Base-by-base conservation (phyloP, 2,888 invertebrate genomes). In the Holacanthella duospinosa region DNA sequence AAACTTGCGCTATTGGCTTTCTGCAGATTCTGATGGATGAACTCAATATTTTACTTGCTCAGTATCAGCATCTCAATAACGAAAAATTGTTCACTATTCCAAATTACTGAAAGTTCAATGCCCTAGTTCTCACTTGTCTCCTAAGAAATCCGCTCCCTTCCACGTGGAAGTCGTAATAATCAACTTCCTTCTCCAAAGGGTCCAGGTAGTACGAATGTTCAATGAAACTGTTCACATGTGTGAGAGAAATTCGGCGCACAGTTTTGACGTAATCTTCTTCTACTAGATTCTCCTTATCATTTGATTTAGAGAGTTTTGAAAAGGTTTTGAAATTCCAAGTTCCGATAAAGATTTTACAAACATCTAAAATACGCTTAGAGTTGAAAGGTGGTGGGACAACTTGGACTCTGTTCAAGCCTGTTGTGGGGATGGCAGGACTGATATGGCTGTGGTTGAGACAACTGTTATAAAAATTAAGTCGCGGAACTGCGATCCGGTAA, bases 101-200 rank as follows among this genome's bases (percentile, higher is more conserved):
- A n/a, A n/a, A n/a, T n/a, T n/a, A n/a, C n/a, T n/a, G n/a, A n/a
- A n/a, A n/a, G n/a, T n/a, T n/a, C n/a, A n/a, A n/a, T n/a, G n/a
- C n/a, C n/a, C n/a, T n/a, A n/a, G n/a, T n/a, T 43, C 24, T 9
- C 62, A 71, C 71, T 62, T 72, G 72, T 61, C 69, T 43, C 26
- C 70, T 59, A 27, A 72, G 53, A 60, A 72, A 72, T 55, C 72
- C 70, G 62, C 67, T 69, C 48, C 72, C 68, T 63, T 69, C 69
- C 27, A 72, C 55, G 55, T 65, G 62, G 53, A 72, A 67, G n/a
- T 64, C 66, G 25, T 70, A 72, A 44, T 64, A 66, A 27, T 70
- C 66, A 6, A 66, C 61, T 29, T 64, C 57, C 9, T 58, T 60
- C 12, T 26, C 66, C 55, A 56, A 62, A 62, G 48, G 21, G 19